Conservation (phyloP, 2,113 vertebrate genomes). For the Gulo gulo region DNA sequence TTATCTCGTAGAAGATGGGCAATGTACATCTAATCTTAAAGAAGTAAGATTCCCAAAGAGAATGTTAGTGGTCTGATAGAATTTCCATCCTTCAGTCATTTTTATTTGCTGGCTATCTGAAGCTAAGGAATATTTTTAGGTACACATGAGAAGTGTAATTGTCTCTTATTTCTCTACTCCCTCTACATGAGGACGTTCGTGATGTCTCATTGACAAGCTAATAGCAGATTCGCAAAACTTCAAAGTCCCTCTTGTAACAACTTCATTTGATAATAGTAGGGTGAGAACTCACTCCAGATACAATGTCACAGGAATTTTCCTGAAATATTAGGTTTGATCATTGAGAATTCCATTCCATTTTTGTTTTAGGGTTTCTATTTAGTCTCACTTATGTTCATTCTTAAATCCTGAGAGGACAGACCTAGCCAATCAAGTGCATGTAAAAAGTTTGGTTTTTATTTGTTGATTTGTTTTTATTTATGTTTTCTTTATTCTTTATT, state of each 20-base stretch:
- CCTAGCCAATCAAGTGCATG: not conserved
- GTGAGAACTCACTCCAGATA: not conserved
- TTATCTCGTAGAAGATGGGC: not conserved
- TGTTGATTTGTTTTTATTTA: not conserved
- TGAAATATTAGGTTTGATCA: not conserved
- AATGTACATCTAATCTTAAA: not conserved
- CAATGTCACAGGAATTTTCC: not conserved
- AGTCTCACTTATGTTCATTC: not conserved
- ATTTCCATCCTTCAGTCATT: not conserved
- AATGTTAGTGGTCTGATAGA: not conserved
- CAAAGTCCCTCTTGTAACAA: not conserved
- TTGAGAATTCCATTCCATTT: not conserved
- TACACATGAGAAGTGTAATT: not conserved
- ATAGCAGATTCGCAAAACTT: conserved; percentile 13
- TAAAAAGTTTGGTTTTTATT: not conserved
- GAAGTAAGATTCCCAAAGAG: not conserved
- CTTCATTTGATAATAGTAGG: conserved; percentile 20
- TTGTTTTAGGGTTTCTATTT: not conserved
- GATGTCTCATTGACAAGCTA: conserved; percentile 12
- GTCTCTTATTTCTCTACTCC: not conserved
- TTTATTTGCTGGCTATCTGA: not conserved
- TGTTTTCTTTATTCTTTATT: not conserved
- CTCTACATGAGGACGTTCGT: not conserved
- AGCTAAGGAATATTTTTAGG: not conserved
- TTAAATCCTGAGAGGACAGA: not conserved